Evolutionary conservation across 2,888 invertebrate species (phyloP).

Genomic region (Steinernema scapterisci): DNA sequence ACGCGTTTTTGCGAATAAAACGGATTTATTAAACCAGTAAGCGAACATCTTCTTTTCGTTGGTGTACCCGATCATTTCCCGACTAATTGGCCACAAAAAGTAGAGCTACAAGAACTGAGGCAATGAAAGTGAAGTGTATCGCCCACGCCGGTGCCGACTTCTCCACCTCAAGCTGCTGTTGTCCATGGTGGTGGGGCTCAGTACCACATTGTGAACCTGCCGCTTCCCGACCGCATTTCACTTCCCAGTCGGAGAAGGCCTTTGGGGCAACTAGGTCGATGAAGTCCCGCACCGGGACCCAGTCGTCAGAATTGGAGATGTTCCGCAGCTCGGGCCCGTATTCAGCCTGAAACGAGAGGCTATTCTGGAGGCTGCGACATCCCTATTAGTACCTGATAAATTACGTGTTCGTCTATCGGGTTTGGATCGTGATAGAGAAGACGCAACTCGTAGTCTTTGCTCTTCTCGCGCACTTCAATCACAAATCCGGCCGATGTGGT

Average conservation of each 20-base stretch:
- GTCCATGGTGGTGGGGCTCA: too few relatives aligned
- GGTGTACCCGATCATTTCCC: conserved; percentile 5
- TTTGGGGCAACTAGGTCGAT: conserved; percentile 34
- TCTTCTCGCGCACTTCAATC: conserved; percentile 41
- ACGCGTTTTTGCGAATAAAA: conserved; percentile 11
- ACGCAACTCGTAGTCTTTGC: conserved; percentile 38
- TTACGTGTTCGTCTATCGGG: conserved; percentile 53
- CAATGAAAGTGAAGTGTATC: neutral
- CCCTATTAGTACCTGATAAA: conserved; percentile 41
- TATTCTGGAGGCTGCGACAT: neutral
- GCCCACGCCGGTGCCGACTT: neutral
- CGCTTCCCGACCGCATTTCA: neutral
- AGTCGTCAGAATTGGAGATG: conserved; percentile 39
- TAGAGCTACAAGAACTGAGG: neutral
- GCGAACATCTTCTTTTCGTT: conserved; percentile 23
- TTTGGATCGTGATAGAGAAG: conserved; percentile 55
- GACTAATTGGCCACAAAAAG: neutral
- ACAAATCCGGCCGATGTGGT: conserved; percentile 57
- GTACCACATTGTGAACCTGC: neutral
- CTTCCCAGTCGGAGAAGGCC: conserved; percentile 18
- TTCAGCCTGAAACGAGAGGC: conserved; percentile 33
- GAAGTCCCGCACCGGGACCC: conserved; percentile 40
- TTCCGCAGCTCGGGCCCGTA: conserved; percentile 39
- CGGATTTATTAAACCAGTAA: conserved; percentile 31
- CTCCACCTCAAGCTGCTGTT: too few relatives aligned